These are phyloP conservation scores for Paralichthys olivaceus DNA, from an alignment of 2,113 vertebrate species.

Conservation along the genomic window DNA sequence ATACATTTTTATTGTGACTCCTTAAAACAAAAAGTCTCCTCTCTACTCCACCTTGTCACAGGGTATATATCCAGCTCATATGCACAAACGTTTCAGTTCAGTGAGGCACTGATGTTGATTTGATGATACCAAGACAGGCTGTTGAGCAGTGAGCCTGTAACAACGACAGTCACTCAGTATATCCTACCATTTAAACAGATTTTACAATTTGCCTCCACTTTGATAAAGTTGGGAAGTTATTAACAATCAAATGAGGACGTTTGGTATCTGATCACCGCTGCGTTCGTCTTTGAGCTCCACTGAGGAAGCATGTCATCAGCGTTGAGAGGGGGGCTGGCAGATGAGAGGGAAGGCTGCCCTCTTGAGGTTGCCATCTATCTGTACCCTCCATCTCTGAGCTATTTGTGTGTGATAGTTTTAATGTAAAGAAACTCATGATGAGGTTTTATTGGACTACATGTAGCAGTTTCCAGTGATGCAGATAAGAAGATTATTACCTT, in stretches of 20 bases:
- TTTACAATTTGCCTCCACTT: conserved; percentile 4
- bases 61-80: no score
- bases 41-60: no score
- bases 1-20: no score
- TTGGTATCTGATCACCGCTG: conserved; percentile 34
- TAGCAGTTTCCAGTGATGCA: neutral
- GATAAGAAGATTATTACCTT: conserved; percentile 81
- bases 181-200: conserved; percentile 9
- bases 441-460: neutral
- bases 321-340: conserved; percentile 3
- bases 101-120: conserved; percentile 10
- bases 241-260: conserved; percentile 20
- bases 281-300: conserved; percentile 52
- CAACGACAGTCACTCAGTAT: neutral
- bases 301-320: conserved; percentile 20
- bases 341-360: conserved; percentile 63
- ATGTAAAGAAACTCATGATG: neutral
- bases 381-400: neutral
- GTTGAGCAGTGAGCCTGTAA: conserved; percentile 20
- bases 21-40: no score
- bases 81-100: neutral
- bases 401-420: neutral
- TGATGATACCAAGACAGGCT: conserved; percentile 16
- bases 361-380: conserved; percentile 53
- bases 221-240: conserved; percentile 31